These are phyloP conservation scores for Neodiprion virginianus DNA, from an alignment of 1,140 invertebrate genomes.

Conservation along the genomic window DNA sequence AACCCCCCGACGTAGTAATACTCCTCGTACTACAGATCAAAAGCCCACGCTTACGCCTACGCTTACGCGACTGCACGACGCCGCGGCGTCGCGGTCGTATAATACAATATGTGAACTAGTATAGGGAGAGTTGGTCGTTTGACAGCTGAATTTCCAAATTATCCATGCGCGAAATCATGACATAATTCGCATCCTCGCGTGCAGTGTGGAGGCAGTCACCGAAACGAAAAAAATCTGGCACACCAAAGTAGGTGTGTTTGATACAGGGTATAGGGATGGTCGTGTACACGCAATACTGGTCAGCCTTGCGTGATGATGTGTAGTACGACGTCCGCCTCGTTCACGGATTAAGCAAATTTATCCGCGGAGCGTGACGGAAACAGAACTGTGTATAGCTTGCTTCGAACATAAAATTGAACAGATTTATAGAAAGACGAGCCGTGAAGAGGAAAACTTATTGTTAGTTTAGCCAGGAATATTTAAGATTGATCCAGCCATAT, in stretches of 20 bases:
- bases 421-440: constrained; percentile 10
- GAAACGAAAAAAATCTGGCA: no score
- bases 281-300: background rate
- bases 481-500: constrained; percentile 9
- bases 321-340: background rate
- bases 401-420: no score
- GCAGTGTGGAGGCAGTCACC: no score
- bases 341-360: background rate
- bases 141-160: no score
- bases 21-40: background rate
- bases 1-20: background rate
- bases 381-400: background rate
- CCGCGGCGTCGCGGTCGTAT: background rate
- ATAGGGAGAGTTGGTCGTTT: no score
- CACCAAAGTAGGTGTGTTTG: no score
- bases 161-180: no score
- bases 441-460: constrained; percentile 28
- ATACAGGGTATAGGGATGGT: no score
- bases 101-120: no score
- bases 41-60: background rate
- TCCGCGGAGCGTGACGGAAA: background rate
- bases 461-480: constrained; percentile 1
- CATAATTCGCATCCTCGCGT: no score
- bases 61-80: background rate
- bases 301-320: background rate